Conservation (phyloP, 2,113 vertebrate species). For the Mastomys natalensis region DNA sequence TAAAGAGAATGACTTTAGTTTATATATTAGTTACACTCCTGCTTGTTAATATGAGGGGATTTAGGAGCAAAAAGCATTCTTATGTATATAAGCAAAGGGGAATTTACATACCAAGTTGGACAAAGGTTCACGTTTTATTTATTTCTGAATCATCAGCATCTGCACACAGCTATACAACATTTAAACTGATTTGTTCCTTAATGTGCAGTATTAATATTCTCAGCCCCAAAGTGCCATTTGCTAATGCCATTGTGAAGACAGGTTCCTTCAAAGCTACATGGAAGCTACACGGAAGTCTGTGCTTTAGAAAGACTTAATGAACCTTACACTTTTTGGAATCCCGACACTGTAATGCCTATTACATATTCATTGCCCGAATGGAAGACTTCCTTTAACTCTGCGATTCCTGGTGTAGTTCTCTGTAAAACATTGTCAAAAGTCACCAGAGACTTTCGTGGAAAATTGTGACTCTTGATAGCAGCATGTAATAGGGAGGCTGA, state of each 20-base stretch:
- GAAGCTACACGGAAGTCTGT: conserved; percentile 86
- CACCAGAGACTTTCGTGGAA: conserved; percentile 89
- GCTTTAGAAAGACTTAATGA: conserved; percentile 92
- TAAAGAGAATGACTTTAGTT: conserved; percentile 93
- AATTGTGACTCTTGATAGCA: conserved; percentile 91
- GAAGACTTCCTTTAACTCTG: conserved; percentile 91
- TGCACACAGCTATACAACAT: conserved; percentile 85
- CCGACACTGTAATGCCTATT: conserved; percentile 90
- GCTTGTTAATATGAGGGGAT: conserved; percentile 90
- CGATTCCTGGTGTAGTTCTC: conserved; percentile 89
- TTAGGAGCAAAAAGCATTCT: conserved; percentile 89
- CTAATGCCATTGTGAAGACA: conserved; percentile 88
- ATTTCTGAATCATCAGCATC: conserved; percentile 87
- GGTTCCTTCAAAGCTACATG: conserved; percentile 90
- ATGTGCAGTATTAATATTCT: conserved; percentile 90
- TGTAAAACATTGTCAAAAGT: conserved; percentile 92
- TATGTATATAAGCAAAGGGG: conserved; percentile 88
- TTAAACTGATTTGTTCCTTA: conserved; percentile 91
- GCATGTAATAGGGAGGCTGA: conserved; percentile 88
- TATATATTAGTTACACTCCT: conserved; percentile 92
- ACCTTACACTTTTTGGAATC: conserved; percentile 92
- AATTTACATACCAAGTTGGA: conserved; percentile 90
- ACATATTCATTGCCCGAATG: conserved; percentile 91
- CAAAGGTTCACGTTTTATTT: conserved; percentile 89
- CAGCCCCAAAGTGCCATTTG: conserved; percentile 88